Conservation (phyloP, 92 coral and sea anemone genomes). For the Zoanthus sociatus region DNA sequence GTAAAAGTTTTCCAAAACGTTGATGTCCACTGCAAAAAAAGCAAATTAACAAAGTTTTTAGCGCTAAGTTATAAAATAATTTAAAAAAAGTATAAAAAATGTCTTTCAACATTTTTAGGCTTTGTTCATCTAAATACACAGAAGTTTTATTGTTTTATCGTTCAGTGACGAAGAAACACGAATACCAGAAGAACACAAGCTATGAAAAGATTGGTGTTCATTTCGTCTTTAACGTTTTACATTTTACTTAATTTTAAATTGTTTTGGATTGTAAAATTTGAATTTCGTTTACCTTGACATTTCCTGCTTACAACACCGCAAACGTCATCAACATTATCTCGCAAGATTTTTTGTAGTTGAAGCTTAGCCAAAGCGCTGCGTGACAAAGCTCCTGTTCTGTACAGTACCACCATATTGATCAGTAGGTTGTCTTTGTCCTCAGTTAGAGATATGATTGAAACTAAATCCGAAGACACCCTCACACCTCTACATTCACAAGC, state of each 20-base stretch:
- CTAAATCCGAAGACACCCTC: neutral
- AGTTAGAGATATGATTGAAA: conserved; percentile 36
- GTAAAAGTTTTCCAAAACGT: neutral
- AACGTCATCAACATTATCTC: conserved; percentile 2
- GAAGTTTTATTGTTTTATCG: no score
- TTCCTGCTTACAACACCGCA: conserved; percentile 42
- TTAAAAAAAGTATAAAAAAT: neutral
- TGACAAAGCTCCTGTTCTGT: conserved; percentile 22
- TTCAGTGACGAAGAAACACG: no score
- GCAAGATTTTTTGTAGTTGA: conserved; percentile 28
- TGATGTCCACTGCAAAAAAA: conserved; percentile 16
- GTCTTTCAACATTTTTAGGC: no score
- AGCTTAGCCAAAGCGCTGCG: conserved; percentile 6
- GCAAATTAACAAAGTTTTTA: neutral
- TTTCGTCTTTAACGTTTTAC: neutral
- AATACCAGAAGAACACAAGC: no score
- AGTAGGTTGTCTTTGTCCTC: neutral
- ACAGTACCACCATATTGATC: conserved; percentile 12
- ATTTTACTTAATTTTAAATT: neutral
- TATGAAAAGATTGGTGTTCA: no score
- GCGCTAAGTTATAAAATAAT: neutral
- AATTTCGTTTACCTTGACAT: conserved; percentile 26
- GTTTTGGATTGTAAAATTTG: neutral
- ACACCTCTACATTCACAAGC: conserved; percentile 25
- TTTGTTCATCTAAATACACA: no score